phyloP scores from a whole-genome alignment of 2,797 vertebrate species.

The Anguilla megastoma region DNA sequence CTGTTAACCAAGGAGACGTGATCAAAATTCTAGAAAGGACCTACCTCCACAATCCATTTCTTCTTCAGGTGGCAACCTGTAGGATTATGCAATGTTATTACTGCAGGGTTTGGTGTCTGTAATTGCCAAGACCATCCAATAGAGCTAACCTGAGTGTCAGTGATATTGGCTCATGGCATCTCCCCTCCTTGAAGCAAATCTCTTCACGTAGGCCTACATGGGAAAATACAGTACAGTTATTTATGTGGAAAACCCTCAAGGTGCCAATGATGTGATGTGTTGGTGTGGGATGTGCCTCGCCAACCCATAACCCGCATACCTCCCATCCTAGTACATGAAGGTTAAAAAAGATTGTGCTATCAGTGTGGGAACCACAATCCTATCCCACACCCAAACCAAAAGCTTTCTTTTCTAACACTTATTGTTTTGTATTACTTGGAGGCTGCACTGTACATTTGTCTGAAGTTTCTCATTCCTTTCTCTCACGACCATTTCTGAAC shows the following conservation, averaged over 20 bases:
- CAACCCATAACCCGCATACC: not conserved
- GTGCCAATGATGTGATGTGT: too few species aligned
- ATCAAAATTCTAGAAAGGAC: too few species aligned
- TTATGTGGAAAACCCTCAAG: too few species aligned
- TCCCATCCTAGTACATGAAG: not conserved
- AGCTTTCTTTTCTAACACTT: not conserved
- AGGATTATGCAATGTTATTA: too few species aligned
- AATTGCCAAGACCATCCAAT: too few species aligned
- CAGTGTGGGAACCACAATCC: not conserved
- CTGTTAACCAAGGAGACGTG: too few species aligned
- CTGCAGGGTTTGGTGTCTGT: too few species aligned
- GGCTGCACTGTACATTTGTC: slow-evolving; percentile 2
- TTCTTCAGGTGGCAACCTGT: too few species aligned
- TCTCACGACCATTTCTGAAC: not conserved
- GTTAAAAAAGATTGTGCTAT: not conserved
- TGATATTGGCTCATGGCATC: not conserved
- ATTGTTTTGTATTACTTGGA: not conserved
- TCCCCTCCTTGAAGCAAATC: not conserved
- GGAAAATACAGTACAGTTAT: not conserved
- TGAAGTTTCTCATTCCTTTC: not conserved
- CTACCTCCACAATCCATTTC: too few species aligned
- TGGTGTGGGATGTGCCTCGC: too few species aligned
- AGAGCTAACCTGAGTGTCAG: not conserved
- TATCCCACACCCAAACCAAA: not conserved
- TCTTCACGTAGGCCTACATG: not conserved